phyloP scores from a whole-genome alignment of 2,888 invertebrate species.

The Serripes groenlandicus region DNA sequence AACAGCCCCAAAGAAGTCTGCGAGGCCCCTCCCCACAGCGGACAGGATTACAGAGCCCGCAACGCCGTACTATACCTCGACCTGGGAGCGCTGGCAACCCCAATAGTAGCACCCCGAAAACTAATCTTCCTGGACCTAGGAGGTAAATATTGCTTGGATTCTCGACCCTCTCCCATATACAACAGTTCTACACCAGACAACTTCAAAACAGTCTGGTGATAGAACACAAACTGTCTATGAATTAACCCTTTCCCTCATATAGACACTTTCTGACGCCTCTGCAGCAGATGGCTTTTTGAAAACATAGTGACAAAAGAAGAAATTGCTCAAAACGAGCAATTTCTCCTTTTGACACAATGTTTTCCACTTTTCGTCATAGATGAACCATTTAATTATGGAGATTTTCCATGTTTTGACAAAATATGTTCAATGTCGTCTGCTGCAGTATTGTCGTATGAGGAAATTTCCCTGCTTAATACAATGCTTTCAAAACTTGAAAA shows the following conservation, averaged over 20 bases:
- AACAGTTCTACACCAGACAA: too few species aligned
- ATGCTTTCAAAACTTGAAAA: too few species aligned
- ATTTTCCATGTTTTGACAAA: background rate
- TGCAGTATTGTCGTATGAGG: background rate
- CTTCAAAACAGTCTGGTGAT: background rate
- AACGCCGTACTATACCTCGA: conserved; percentile 75
- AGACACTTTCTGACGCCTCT: background rate
- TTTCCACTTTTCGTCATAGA: background rate
- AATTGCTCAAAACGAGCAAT: background rate
- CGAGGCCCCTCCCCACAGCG: conserved; percentile 78
- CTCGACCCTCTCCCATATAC: too few species aligned
- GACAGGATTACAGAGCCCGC: conserved; percentile 80
- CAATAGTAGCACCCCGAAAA: conserved; percentile 68
- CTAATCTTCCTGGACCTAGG: conserved; percentile 77
- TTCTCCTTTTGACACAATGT: background rate
- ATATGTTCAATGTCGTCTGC: background rate
- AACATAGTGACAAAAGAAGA: background rate
- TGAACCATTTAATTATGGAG: background rate
- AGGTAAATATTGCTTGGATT: too few species aligned
- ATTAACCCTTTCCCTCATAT: background rate
- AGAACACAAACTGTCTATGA: background rate
- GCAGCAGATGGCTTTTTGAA: background rate
- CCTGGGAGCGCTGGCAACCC: conserved; percentile 65
- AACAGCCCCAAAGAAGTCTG: conserved; percentile 65
- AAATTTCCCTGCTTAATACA: background rate